phyloP scores from a whole-genome alignment of 1,140 invertebrate species.

The Eubasilissa regina region DNA sequence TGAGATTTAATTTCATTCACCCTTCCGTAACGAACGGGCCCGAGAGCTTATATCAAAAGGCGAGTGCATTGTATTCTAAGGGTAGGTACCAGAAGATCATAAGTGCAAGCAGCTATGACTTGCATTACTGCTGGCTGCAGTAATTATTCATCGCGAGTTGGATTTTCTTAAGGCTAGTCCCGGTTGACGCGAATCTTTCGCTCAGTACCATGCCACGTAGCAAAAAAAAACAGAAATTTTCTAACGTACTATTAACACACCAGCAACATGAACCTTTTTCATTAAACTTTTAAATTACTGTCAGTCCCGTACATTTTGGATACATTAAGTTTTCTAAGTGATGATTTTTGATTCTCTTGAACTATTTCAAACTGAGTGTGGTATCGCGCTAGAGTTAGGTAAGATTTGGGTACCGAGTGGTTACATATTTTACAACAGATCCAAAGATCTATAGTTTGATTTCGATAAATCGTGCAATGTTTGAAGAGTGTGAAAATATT shows the following conservation, averaged over 20 bases:
- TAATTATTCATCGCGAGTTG: constrained; percentile 50
- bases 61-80: constrained; percentile 36
- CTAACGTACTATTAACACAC: background rate
- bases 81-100: constrained; percentile 31
- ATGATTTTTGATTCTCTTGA: no score
- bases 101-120: constrained; percentile 50
- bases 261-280: background rate
- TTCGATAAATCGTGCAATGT: no score
- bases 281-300: background rate
- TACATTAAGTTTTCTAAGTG: no score
- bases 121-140: constrained; percentile 44
- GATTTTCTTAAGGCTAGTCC: background rate
- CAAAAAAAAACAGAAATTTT: background rate
- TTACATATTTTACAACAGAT: no score
- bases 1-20: constrained; percentile 55
- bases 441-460: no score
- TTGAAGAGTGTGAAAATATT: no score
- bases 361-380: no score
- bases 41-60: constrained; percentile 46
- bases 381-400: no score
- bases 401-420: no score
- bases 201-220: no score
- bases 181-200: background rate
- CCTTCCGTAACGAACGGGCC: constrained; percentile 32
- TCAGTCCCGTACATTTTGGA: no score